Conservation (phyloP, 1,140 invertebrate genomes). For the Gonioctena quinquepunctata region DNA sequence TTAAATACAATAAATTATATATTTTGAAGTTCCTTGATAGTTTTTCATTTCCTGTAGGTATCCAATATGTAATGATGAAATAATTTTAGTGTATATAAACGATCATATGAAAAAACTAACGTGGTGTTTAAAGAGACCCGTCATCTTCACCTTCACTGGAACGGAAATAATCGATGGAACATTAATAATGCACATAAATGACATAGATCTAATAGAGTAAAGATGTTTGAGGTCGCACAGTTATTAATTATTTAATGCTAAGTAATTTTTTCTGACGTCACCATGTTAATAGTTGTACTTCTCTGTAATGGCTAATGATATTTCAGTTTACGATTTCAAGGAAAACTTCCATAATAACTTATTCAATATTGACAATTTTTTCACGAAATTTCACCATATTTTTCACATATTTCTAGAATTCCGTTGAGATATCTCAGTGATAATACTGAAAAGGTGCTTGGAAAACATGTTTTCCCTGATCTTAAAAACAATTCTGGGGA, state of each 20-base stretch:
- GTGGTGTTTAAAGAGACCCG: neutral
- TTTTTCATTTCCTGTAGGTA: too few relatives aligned
- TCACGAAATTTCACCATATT: too few relatives aligned
- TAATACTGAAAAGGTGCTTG: too few relatives aligned
- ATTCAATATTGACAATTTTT: too few relatives aligned
- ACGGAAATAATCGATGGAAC: neutral
- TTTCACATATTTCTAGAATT: too few relatives aligned
- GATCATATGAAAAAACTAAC: too few relatives aligned
- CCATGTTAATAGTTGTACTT: neutral
- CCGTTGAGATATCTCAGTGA: too few relatives aligned
- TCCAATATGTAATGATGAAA: neutral
- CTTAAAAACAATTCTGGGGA: too few relatives aligned
- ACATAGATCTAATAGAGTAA: neutral
- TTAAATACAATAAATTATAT: too few relatives aligned
- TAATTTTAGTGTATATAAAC: too few relatives aligned
- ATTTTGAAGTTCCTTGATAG: too few relatives aligned
- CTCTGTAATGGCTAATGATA: neutral
- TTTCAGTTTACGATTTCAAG: neutral
- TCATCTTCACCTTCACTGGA: neutral
- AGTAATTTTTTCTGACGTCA: slow-evolving; percentile 5
- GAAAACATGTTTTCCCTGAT: too few relatives aligned
- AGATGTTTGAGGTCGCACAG: neutral
- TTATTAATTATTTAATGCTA: neutral
- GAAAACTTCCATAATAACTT: neutral
- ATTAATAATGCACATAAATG: neutral